A percentile compares a stretch with the other conserved stretches of the same genome.
Conservation (phyloP, 1,140 invertebrate genomes). For the Aradophagus sp. region DNA sequence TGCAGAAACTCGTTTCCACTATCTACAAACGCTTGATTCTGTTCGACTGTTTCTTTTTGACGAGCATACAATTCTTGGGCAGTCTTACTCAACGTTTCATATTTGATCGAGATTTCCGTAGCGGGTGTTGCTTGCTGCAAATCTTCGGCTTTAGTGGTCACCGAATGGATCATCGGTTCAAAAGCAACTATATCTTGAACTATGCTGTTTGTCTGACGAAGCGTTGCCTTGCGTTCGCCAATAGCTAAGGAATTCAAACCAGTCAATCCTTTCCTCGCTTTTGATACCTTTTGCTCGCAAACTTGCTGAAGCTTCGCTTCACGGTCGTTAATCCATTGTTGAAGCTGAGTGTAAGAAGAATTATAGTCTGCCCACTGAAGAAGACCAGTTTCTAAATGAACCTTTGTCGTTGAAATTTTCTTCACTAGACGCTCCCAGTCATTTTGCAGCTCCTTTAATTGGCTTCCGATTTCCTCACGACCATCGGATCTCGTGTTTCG, state of each 20-base stretch:
- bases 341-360: conserved; percentile 90
- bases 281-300: conserved; percentile 88
- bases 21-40: conserved; percentile 93
- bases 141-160: conserved; percentile 92
- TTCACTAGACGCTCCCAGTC: conserved; percentile 95
- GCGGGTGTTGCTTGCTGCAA: conserved; percentile 89
- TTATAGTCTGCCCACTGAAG: conserved; percentile 97
- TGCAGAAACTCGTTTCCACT: conserved; percentile 92
- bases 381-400: conserved; percentile 92
- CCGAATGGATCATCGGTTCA: conserved; percentile 95
- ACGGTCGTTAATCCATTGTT: conserved; percentile 96
- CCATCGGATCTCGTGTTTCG: conserved; percentile 92
- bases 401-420: conserved; percentile 94
- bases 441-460: conserved; percentile 92
- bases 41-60: conserved; percentile 91
- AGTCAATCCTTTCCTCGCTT: conserved; percentile 83
- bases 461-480: conserved; percentile 88
- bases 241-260: conserved; percentile 86
- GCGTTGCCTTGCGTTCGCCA: conserved; percentile 88
- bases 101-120: conserved; percentile 92
- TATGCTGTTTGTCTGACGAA: conserved; percentile 93
- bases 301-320: conserved; percentile 96
- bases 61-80: conserved; percentile 93
- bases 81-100: conserved; percentile 90
- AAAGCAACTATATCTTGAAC: conserved; percentile 96